Evolutionary conservation across 2,888 invertebrate genomes (phyloP).

Genomic region (Glyphotaelius pellucidus): DNA sequence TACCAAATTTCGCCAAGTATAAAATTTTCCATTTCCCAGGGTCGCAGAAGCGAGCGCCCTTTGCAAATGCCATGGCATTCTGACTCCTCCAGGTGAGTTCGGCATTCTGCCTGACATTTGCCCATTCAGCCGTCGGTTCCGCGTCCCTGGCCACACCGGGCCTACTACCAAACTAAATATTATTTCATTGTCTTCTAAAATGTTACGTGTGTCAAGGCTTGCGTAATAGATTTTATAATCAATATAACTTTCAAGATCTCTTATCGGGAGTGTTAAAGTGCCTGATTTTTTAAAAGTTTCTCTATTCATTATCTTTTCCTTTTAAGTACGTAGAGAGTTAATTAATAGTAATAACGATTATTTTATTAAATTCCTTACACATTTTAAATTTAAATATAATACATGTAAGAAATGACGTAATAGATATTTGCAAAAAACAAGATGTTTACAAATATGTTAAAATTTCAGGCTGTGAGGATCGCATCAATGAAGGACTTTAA

Average conservation of each 20-base stretch:
- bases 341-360: too few relatives aligned
- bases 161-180: not conserved
- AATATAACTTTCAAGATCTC: not conserved
- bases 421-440: too few relatives aligned
- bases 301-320: too few relatives aligned
- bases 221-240: not conserved
- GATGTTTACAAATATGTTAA: too few relatives aligned
- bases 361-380: too few relatives aligned
- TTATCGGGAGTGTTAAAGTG: not conserved
- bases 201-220: not conserved
- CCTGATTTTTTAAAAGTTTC: too few relatives aligned
- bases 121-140: slow-evolving; percentile 12
- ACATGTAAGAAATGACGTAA: too few relatives aligned
- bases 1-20: not conserved
- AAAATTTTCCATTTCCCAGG: not conserved
- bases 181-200: slow-evolving; percentile 27
- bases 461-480: too few relatives aligned
- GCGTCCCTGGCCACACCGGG: slow-evolving; percentile 6
- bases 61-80: slow-evolving; percentile 38
- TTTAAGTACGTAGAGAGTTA: too few relatives aligned
- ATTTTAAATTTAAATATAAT: too few relatives aligned
- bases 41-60: slow-evolving; percentile 23
- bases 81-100: not conserved
- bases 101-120: slow-evolving; percentile 40
- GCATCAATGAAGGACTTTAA: too few relatives aligned